Evolutionary conservation across 2,888 invertebrate species (phyloP), one percentile per base, ranked within the genome.

Genomic region (Andrena bicolor): DNA sequence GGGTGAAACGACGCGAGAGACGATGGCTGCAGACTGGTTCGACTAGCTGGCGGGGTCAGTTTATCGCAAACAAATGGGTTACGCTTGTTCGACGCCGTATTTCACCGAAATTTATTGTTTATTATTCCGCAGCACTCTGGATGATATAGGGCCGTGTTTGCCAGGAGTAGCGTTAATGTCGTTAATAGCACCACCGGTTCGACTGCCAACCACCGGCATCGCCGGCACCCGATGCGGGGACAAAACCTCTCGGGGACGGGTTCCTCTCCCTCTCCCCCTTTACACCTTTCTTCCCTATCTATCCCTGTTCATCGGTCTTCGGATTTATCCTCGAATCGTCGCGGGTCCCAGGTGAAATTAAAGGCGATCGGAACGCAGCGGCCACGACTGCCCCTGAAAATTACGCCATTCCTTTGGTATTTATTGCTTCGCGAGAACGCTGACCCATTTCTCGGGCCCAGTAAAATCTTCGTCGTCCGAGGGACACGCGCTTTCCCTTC

Each of bases 31-130:
- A 86, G 91, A 92, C 93, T 93, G 92, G 92, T 92, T 88, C 83
- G 92, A 92, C 92, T 92, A 90, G 92, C 92, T 91, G 23, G 73
- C 91, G 91, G 91, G 92, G 93, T 93, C 92, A 93, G 92, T 93
- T 93, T 93, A 93, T 93, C 92, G 92, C 93, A 92, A 93, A 93
- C 93, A 93, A 93, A 93, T 93, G 92, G 93, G 93, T 93, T 93
- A 92, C 91, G 93, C 91, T 92, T 90, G 91, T 92, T 92, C 92
- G 91, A 85, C 90, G 93, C 92, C 92, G 91, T 93, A 93, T 93
- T 92, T 93, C 92, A 92, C 91, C 89, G 78, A 89, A 92, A 92
- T 93, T 93, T 93, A 93, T 93, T 92, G 92, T 93, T 93, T 93
- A 92, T 93, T 93, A 93, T 93, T 93, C 91, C 90, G 87, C 90